Evolutionary conservation across 2,113 vertebrate species (phyloP).

Genomic region (Bostrychus sinensis): DNA sequence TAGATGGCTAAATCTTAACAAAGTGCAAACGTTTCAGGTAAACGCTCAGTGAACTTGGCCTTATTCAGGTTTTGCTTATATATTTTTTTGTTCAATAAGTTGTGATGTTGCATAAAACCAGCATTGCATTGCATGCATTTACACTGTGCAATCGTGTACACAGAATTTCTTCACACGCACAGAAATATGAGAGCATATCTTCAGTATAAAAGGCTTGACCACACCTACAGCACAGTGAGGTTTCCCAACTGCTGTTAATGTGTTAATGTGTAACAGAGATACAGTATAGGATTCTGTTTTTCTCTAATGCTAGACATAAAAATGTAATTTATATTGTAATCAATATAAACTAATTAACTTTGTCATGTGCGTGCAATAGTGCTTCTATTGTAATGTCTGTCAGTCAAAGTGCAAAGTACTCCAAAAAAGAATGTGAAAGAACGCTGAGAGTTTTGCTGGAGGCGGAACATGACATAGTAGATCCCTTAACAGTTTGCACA

Average conservation of each 20-base stretch:
- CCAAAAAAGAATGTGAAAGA: not conserved
- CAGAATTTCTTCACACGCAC: not conserved
- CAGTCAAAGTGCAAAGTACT: not conserved
- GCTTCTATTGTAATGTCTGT: not conserved
- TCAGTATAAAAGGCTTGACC: constrained; percentile 10
- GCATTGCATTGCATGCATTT: constrained; percentile 9
- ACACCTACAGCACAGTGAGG: constrained; percentile 34
- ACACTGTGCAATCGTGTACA: not conserved
- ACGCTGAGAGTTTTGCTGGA: constrained; percentile 34
- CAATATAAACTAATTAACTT: not conserved
- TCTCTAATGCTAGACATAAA: not conserved
- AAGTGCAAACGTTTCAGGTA: too few relatives aligned
- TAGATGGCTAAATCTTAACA: too few relatives aligned
- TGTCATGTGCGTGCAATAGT: not conserved
- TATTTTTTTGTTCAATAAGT: not conserved
- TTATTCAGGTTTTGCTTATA: constrained; percentile 18
- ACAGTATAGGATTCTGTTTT: not conserved
- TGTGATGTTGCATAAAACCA: constrained; percentile 11
- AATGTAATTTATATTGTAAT: too few relatives aligned
- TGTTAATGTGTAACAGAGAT: constrained; percentile 10
- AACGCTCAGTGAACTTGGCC: too few relatives aligned
- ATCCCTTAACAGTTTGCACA: constrained; percentile 21
- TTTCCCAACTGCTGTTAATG: constrained; percentile 11
- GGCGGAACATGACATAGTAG: constrained; percentile 64
- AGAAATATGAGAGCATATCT: not conserved